Percentiles rank a stretch among this genome's conserved stretches.
These are phyloP conservation scores for Apteryx mantelli DNA, from an alignment of 2,113 vertebrate species.

Conservation along the genomic window DNA sequence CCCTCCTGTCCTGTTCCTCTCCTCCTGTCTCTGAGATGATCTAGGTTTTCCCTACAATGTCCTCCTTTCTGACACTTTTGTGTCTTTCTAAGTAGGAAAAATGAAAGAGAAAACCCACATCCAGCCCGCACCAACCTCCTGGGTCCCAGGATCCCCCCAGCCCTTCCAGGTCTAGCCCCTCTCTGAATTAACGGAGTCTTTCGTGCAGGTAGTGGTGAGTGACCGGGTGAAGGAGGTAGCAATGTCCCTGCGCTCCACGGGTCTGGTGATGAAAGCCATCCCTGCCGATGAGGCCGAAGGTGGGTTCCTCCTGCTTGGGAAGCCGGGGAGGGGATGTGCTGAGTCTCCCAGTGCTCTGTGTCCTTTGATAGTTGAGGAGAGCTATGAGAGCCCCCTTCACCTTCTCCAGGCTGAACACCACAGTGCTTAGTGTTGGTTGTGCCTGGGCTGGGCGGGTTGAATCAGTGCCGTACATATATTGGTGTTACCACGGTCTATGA, in stretches of 20 bases:
- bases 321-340: neutral
- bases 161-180: neutral
- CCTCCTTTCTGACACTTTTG: neutral
- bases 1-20: neutral
- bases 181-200: neutral
- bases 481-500: neutral
- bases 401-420: too few relatives aligned
- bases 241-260: constrained; percentile 76
- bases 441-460: neutral
- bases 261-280: constrained; percentile 84
- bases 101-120: neutral
- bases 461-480: rapidly evolving
- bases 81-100: neutral
- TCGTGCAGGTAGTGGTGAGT: constrained; percentile 83
- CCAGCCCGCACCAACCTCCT: neutral
- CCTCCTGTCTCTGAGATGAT: neutral
- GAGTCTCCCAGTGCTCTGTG: neutral
- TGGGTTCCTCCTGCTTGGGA: constrained; percentile 32
- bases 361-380: too few relatives aligned
- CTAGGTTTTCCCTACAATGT: neutral
- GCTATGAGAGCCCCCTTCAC: too few relatives aligned
- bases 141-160: neutral
- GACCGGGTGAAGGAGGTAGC: constrained; percentile 79
- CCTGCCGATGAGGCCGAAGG: constrained; percentile 81
- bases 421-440: neutral